phyloP scores from a whole-genome alignment of 2,113 vertebrate genomes.

The Urocynchramus pylzowi region DNA sequence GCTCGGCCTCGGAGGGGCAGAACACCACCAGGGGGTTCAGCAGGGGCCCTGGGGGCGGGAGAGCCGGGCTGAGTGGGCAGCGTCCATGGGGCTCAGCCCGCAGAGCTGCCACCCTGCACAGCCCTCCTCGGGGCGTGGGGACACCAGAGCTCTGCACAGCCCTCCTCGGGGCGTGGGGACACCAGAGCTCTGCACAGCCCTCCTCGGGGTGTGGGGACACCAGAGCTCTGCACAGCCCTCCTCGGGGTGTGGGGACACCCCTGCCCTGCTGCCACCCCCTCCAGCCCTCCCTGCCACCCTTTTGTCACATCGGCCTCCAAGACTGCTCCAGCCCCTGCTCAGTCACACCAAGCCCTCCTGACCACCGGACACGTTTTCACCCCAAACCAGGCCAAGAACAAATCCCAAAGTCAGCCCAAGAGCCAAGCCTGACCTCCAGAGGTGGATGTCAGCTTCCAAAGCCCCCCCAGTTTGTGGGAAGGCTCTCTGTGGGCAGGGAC shows the following conservation, averaged over 20 bases:
- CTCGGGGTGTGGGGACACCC: fast-evolving
- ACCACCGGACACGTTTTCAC: fast-evolving
- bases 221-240: fast-evolving
- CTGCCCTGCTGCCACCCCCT: background rate
- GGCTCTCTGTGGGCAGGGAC: background rate
- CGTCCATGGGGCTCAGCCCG: background rate
- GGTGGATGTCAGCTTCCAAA: background rate
- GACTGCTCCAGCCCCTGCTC: background rate
- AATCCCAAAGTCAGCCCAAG: background rate
- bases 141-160: fast-evolving
- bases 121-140: background rate
- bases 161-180: background rate
- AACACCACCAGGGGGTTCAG: conserved; percentile 88
- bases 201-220: background rate
- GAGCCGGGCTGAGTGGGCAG: background rate
- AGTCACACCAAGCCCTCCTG: background rate
- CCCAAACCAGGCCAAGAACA: background rate
- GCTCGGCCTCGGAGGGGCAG: conserved; percentile 82
- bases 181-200: background rate
- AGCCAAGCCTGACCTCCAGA: background rate
- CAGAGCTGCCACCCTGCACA: background rate
- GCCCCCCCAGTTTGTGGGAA: background rate
- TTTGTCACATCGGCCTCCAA: fast-evolving
- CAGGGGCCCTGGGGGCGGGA: conserved; percentile 77
- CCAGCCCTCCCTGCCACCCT: background rate